phyloP scores from a whole-genome alignment of 2,113 vertebrate genomes.

The Ranitomeya imitator region DNA sequence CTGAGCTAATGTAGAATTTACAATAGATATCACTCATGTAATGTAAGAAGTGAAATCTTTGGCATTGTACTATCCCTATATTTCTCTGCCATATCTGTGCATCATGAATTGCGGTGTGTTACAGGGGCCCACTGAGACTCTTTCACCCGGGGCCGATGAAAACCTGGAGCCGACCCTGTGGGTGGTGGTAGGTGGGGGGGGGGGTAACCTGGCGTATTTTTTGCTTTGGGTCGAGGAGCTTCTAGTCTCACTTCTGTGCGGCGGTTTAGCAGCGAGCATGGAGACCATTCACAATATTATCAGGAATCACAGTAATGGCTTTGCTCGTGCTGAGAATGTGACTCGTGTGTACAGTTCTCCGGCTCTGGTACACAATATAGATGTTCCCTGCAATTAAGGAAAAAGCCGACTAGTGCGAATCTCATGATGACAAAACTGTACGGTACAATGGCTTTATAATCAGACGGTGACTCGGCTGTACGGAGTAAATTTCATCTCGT shows the following conservation, averaged over 20 bases:
- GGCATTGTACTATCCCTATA: no score
- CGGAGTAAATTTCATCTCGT: constrained; percentile 8
- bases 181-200: no score
- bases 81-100: no score
- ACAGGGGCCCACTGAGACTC: no score
- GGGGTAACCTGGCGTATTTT: not conserved
- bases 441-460: not conserved
- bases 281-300: not conserved
- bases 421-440: not conserved
- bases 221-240: not conserved
- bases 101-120: no score
- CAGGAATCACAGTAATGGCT: not conserved
- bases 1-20: no score
- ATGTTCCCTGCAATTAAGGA: not conserved
- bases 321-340: not conserved
- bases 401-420: not conserved
- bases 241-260: no score
- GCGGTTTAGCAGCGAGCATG: not conserved
- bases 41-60: no score
- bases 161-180: no score
- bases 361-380: not conserved
- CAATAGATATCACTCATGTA: no score
- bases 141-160: no score
- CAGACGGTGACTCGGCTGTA: not conserved
- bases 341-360: not conserved